Conservation (phyloP, 2,888 invertebrate genomes). For the Cacoxenus indagator region DNA sequence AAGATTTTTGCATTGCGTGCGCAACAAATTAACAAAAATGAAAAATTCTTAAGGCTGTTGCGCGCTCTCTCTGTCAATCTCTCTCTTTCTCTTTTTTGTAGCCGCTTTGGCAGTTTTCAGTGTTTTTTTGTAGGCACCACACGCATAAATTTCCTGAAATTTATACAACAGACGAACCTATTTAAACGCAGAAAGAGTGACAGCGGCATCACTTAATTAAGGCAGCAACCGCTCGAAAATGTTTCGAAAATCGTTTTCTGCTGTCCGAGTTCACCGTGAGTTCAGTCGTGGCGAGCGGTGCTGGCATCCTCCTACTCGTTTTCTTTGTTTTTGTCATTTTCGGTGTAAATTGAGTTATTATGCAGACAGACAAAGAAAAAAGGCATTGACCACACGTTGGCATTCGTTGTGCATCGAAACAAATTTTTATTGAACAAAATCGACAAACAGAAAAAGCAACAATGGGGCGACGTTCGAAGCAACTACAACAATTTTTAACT, state of each 20-base stretch:
- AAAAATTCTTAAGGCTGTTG: neutral
- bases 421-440: neutral
- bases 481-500: no score
- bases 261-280: neutral
- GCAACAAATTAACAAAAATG: conserved; percentile 37
- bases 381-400: no score
- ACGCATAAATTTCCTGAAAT: conserved; percentile 42
- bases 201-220: conserved; percentile 12
- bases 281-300: neutral
- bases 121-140: neutral
- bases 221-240: neutral
- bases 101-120: no score
- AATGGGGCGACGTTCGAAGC: no score
- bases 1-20: conserved; percentile 66
- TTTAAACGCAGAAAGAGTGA: conserved; percentile 36
- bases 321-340: neutral
- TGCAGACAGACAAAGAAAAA: neutral
- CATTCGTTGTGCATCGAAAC: neutral
- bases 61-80: neutral
- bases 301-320: neutral
- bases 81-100: conserved; percentile 20
- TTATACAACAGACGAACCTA: conserved; percentile 61
- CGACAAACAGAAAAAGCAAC: no score
- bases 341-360: conserved; percentile 17
- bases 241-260: neutral